Conservation (phyloP, 2,797 vertebrate species). For the Dipus sagitta region DNA sequence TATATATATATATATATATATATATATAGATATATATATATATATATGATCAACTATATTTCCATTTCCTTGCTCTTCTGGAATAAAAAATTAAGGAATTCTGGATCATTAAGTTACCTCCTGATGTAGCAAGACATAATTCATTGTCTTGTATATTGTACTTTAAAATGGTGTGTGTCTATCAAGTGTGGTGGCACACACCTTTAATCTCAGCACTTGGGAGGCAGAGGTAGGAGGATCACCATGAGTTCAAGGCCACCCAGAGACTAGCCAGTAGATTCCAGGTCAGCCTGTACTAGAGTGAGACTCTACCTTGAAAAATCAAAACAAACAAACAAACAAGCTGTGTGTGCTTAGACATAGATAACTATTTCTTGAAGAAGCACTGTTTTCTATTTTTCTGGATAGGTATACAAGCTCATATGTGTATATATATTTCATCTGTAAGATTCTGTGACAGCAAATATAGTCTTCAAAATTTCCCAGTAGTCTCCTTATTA, state of each 20-base stretch:
- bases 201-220: too few species aligned
- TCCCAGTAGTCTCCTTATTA: not conserved
- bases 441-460: not conserved
- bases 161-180: not conserved
- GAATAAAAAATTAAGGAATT: not conserved
- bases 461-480: conserved; percentile 31
- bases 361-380: not conserved
- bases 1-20: too few species aligned
- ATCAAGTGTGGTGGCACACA: too few species aligned
- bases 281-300: too few species aligned
- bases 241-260: too few species aligned
- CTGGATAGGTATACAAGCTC: not conserved
- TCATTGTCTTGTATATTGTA: not conserved
- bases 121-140: not conserved
- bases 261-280: too few species aligned
- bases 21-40: not conserved
- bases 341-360: not conserved
- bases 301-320: too few species aligned
- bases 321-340: too few species aligned
- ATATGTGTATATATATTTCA: not conserved
- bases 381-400: not conserved
- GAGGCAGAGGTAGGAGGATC: too few species aligned
- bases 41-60: not conserved
- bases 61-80: not conserved
- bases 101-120: not conserved